A percentile compares a stretch with the other conserved stretches of the same genome.
These are phyloP conservation scores for Melanotaenia pygmaea DNA, from an alignment of 2,797 vertebrate species.

Conservation along the genomic window DNA sequence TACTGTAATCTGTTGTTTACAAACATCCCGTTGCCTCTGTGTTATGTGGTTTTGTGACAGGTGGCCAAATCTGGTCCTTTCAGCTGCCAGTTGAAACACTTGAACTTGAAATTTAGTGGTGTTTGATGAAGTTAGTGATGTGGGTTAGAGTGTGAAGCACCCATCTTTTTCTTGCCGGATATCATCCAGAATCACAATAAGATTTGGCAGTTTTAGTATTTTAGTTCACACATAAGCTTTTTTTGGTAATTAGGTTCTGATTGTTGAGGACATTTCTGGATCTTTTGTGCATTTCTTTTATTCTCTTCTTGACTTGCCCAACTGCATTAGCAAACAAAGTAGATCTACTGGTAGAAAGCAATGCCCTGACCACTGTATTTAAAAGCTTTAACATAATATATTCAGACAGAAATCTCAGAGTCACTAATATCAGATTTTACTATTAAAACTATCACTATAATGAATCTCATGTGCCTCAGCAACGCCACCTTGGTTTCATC, in stretches of 20 bases:
- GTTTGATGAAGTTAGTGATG: conserved; percentile 17
- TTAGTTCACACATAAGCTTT: background rate
- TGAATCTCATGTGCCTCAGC: conserved; percentile 64
- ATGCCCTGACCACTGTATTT: background rate
- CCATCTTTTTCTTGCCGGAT: background rate
- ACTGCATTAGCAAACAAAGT: background rate
- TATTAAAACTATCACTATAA: conserved; percentile 4
- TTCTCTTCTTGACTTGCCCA: background rate
- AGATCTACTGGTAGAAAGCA: background rate
- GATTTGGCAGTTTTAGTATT: background rate
- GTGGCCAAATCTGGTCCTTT: background rate
- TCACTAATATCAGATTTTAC: background rate
- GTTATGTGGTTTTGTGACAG: conserved; percentile 20
- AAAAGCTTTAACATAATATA: background rate
- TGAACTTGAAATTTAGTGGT: conserved; percentile 2
- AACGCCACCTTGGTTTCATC: conserved; percentile 20
- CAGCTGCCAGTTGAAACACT: conserved; percentile 15
- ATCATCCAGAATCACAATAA: background rate
- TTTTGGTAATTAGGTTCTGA: conserved; percentile 1
- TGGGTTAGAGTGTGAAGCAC: conserved; percentile 12
- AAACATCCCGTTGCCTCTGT: conserved; percentile 55
- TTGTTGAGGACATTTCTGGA: background rate
- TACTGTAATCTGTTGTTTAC: conserved; percentile 59
- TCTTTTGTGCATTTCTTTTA: conserved; percentile 7
- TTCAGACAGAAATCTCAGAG: conserved; percentile 6